Percentiles rank a stretch among this genome's conserved stretches.
Evolutionary conservation across 2,888 invertebrate species (phyloP).

Genomic region (Venusia cambrica): DNA sequence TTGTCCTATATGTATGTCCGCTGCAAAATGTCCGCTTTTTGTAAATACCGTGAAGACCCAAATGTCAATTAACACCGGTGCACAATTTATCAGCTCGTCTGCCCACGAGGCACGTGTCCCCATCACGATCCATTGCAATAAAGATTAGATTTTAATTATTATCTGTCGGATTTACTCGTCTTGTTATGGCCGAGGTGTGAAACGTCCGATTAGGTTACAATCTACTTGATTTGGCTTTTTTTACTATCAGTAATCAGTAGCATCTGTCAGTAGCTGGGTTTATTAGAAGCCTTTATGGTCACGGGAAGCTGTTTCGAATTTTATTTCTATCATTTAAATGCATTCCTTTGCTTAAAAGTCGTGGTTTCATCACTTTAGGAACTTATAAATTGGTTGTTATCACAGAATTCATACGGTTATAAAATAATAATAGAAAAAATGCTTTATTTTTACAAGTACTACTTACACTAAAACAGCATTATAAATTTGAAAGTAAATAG

Average conservation of each 20-base stretch:
- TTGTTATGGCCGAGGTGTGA: slow-evolving; percentile 25
- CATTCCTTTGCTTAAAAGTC: neutral
- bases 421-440: no score
- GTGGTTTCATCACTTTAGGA: slow-evolving; percentile 3
- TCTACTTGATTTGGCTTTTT: slow-evolving; percentile 21
- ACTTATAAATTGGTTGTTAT: slow-evolving; percentile 3
- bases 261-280: slow-evolving; percentile 11
- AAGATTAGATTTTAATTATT: slow-evolving; percentile 32
- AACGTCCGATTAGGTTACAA: slow-evolving; percentile 23
- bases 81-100: slow-evolving; percentile 44
- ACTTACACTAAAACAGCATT: no score
- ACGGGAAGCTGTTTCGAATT: slow-evolving; percentile 7
- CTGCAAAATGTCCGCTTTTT: slow-evolving; percentile 23
- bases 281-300: slow-evolving; percentile 11
- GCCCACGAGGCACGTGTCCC: slow-evolving; percentile 44
- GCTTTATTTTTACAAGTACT: no score
- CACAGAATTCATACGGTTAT: no score
- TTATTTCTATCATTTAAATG: slow-evolving; percentile 4
- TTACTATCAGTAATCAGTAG: slow-evolving; percentile 22
- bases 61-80: slow-evolving; percentile 58
- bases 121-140: slow-evolving; percentile 31
- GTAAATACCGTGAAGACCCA: slow-evolving; percentile 32
- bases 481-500: no score
- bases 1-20: slow-evolving; percentile 6
- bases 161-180: slow-evolving; percentile 20